These are phyloP conservation scores for Chaenodraco wilsoni DNA, from an alignment of 2,797 vertebrate species.

Conservation along the genomic window DNA sequence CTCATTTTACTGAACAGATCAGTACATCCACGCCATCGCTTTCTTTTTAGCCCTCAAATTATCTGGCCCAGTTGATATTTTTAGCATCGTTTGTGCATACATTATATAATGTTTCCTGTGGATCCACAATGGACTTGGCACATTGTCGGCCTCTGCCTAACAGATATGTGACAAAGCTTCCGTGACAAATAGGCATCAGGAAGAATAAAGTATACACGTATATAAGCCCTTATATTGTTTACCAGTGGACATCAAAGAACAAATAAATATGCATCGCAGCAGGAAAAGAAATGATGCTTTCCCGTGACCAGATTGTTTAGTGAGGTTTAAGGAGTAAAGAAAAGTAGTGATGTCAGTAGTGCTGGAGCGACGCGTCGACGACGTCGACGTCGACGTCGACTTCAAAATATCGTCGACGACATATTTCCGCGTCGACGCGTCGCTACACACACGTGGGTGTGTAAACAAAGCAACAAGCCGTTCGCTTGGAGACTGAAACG, in stretches of 20 bases:
- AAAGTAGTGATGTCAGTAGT: background rate
- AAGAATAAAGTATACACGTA: conserved; percentile 10
- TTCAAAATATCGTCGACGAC: too few species aligned
- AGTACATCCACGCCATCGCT: conserved; percentile 1
- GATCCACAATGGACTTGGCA: conserved; percentile 26
- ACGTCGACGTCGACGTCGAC: too few species aligned
- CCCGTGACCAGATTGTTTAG: background rate
- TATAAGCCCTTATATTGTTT: conserved; percentile 7
- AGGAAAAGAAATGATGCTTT: background rate
- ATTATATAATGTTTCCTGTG: conserved; percentile 29
- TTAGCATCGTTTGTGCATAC: conserved; percentile 31
- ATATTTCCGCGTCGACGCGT: too few species aligned
- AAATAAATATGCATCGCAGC: conserved; percentile 6
- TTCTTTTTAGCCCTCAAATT: conserved; percentile 30
- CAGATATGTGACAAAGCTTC: conserved; percentile 40
- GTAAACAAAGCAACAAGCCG: too few species aligned
- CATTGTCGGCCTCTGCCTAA: conserved; percentile 14
- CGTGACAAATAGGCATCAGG: conserved; percentile 27
- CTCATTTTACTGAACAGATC: conserved; percentile 15
- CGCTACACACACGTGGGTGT: too few species aligned
- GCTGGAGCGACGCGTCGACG: too few species aligned
- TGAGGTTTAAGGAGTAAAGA: background rate
- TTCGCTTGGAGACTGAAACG: too few species aligned
- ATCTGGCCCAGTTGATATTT: conserved; percentile 38
- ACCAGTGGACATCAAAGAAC: conserved; percentile 4